Percentiles rank a stretch among this genome's conserved stretches.
phyloP scores from a whole-genome alignment of 2,888 invertebrate genomes.

The Resseliella maxima region DNA sequence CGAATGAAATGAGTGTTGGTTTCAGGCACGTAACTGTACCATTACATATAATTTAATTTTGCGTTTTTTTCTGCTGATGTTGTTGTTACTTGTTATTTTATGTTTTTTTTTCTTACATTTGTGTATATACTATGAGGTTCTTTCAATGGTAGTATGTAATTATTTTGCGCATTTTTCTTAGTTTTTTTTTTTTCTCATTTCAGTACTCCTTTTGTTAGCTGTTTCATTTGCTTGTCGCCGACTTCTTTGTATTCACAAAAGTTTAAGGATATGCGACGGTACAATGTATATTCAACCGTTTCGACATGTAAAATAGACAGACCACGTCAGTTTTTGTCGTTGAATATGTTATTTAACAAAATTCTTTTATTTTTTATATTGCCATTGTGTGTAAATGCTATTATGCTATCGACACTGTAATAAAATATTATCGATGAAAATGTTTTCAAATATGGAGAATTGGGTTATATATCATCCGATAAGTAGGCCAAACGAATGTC shows the following conservation, averaged over 20 bases:
- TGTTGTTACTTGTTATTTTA: background rate
- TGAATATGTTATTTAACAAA: background rate
- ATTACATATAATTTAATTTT: background rate
- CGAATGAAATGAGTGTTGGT: conserved; percentile 13
- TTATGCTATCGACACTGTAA: background rate
- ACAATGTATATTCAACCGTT: background rate
- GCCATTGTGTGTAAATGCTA: background rate
- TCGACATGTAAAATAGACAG: background rate
- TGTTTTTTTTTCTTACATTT: background rate
- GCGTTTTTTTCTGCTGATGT: background rate
- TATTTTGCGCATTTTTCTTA: conserved; percentile 32
- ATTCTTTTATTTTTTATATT: background rate
- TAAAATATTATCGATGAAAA: conserved; percentile 3
- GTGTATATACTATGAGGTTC: background rate
- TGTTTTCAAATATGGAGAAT: background rate
- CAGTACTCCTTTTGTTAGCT: background rate
- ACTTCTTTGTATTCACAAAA: background rate
- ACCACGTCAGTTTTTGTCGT: background rate
- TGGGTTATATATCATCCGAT: background rate
- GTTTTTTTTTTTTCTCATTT: background rate
- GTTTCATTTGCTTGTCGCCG: background rate
- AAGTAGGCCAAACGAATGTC: conserved; percentile 33
- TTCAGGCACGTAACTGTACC: conserved; percentile 50
- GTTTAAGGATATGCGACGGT: conserved; percentile 24
- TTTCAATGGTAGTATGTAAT: conserved; percentile 15